Percentiles rank a stretch among this genome's conserved stretches.
Evolutionary conservation across 1,140 invertebrate genomes (phyloP).

Genomic region (Nasonia longicornis): DNA sequence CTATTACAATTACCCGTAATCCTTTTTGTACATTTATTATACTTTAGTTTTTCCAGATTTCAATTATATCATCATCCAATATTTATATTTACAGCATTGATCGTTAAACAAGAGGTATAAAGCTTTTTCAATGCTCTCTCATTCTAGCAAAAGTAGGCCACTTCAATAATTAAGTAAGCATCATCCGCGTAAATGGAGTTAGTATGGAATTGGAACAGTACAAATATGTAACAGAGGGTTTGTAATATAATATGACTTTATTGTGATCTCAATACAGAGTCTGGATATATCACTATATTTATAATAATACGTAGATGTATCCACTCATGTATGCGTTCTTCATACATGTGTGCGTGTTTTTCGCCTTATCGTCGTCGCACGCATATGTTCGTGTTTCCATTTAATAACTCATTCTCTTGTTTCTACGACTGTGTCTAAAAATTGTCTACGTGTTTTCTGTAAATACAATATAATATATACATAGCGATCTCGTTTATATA

Average conservation of each 20-base stretch:
- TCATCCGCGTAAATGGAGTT: no score
- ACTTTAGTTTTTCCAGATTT: conserved; percentile 13
- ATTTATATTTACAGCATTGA: no score
- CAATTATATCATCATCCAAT: not conserved
- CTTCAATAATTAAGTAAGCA: no score
- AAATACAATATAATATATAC: conserved; percentile 60
- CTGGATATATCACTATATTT: conserved; percentile 59
- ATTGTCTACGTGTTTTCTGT: conserved; percentile 28
- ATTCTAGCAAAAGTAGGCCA: no score
- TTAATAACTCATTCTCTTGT: conserved; percentile 5
- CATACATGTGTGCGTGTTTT: conserved; percentile 46
- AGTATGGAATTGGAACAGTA: not conserved
- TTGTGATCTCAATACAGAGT: conserved; percentile 62
- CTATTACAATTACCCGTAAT: not conserved
- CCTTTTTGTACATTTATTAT: not conserved
- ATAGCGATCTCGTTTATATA: conserved; percentile 58
- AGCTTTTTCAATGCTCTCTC: no score
- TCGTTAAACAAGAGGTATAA: no score
- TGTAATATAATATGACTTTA: conserved; percentile 62
- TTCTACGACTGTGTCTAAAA: conserved; percentile 12
- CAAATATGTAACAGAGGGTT: conserved; percentile 29
- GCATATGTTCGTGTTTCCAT: conserved; percentile 40
- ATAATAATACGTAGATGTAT: conserved; percentile 53
- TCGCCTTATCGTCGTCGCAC: conserved; percentile 13
- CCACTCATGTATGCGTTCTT: conserved; percentile 46